These are phyloP conservation scores for Gadus macrocephalus DNA, from an alignment of 2,113 vertebrate genomes.

Conservation along the genomic window DNA sequence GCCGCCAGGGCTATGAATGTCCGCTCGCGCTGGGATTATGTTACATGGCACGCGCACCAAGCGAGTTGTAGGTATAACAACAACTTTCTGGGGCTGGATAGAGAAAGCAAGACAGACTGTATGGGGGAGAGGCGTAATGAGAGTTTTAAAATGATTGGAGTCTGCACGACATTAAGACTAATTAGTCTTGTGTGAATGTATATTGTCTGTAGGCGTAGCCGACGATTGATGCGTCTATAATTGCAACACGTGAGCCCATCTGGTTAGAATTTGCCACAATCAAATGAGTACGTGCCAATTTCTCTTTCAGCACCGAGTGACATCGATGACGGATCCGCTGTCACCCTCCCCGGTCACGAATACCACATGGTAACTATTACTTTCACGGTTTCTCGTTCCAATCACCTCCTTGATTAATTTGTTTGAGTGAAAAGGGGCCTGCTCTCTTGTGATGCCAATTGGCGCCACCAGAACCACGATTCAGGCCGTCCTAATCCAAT, in stretches of 20 bases:
- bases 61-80: neutral
- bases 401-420: conserved; percentile 60
- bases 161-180: no score
- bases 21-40: conserved; percentile 57
- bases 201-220: neutral
- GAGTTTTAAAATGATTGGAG: no score
- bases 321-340: conserved; percentile 56
- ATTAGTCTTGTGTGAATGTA: no score
- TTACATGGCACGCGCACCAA: conserved; percentile 60
- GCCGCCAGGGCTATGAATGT: conserved; percentile 44
- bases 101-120: neutral
- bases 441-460: conserved; percentile 29
- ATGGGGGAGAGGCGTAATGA: neutral
- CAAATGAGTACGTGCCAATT: conserved; percentile 65
- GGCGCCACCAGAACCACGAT: no score
- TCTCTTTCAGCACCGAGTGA: conserved; percentile 56
- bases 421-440: conserved; percentile 50
- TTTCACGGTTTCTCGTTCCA: conserved; percentile 48
- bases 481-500: no score
- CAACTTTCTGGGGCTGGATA: neutral
- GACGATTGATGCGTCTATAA: conserved; percentile 56
- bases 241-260: conserved; percentile 64
- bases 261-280: conserved; percentile 66
- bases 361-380: conserved; percentile 66
- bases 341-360: conserved; percentile 43